Evolutionary conservation across 2,113 vertebrate species (phyloP), one percentile per base, ranked within the genome.

Genomic region (Anoplopoma fimbria): DNA sequence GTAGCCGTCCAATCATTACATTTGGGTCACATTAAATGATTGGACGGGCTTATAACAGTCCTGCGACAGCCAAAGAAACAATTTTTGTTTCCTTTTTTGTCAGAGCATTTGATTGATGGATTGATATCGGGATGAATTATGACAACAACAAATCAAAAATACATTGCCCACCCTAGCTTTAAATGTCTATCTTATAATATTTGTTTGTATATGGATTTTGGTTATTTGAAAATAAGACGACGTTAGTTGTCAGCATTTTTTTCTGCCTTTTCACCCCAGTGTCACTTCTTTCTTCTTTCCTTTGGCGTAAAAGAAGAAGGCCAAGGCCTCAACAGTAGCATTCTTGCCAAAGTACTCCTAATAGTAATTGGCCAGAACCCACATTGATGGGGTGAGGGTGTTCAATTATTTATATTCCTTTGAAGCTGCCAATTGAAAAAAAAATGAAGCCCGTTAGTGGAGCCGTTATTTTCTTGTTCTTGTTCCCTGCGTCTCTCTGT

Each of bases 401-500:
- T 94, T 96, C 93, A 95, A 95, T 97, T 94, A 97, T 96, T 96
- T 93, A 95, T 95, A 93, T 95, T 91, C 86, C 94, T 96, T 96
- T 96, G 95, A 96, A 96, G 95, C 93, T 96, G 89, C 87, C 89
- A 87, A 88, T 90, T 91, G 61, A 51, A 91, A 95, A 79, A 63
- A 70, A 77, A 77, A 82, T 12, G 91, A 87, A 90, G 80, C 93
- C 91, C 94, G 94, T 93, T 91, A 93, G 93, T 93, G 91, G 64
- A 91, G 93, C 89, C 69, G 82, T 86, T 93, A 71, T 86, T 94
- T 92, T 93, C 85, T 92, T 83, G 49, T 86, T 73, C 71, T 81
- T 64, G 21, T 62, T 79, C 53, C 38, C 17, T 9, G 34, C 5
- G 42, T 33, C 55, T 85, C 64, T 76, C 7, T 67, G 13, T 77